Evolutionary conservation across 2,888 invertebrate genomes (phyloP), one percentile per base, ranked within the genome.

Genomic region (Pardosa pseudoannulata): DNA sequence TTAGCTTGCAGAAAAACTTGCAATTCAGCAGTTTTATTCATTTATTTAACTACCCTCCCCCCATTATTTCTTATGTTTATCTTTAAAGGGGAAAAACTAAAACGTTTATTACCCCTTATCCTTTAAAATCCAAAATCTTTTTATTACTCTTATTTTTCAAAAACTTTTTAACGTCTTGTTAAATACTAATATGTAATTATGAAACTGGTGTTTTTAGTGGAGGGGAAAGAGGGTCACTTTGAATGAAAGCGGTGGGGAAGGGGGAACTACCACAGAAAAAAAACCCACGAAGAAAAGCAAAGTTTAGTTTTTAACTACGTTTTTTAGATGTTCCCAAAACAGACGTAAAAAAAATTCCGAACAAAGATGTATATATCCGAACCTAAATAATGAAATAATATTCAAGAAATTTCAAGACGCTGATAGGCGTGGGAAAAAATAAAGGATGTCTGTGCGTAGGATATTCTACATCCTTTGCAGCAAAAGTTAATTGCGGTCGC

Each of bases 401-500:
- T 46, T 46, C 23, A 23, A 7, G 41, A 56, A 56, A 23, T 56
- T 56, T 56, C 5, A n/a, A n/a, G 5, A 56, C 3, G 56, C 56
- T 3, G 3, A 56, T 23, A 56, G 56, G 56, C 56, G 16, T 56
- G 19, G 5, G 5, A 56, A 56, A 56, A 56, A 56, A 23, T 23
- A 56, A 56, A 56, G 23, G 19, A 3, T 23, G 13, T 23, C 23
- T 56, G 56, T n/a, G n/a, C n/a, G n/a, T n/a, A 23, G 23, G 23
- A 56, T 56, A 23, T 23, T 56, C 36, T 39, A 65, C 50, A 71
- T 74, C 74, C 36, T 64, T 29, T 23, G 70, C 27, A 85, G n/a
- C n/a, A n/a, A n/a, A 74, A 74, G 67, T 85, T 85, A 78, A 85
- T 85, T 85, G 72, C 78, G n/a, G 68, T 65, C 78, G 50, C 78